A percentile compares a stretch with the other conserved stretches of the same genome.
These are phyloP conservation scores for Chiroxiphia lanceolata DNA, from an alignment of 2,797 vertebrate species.

Conservation along the genomic window DNA sequence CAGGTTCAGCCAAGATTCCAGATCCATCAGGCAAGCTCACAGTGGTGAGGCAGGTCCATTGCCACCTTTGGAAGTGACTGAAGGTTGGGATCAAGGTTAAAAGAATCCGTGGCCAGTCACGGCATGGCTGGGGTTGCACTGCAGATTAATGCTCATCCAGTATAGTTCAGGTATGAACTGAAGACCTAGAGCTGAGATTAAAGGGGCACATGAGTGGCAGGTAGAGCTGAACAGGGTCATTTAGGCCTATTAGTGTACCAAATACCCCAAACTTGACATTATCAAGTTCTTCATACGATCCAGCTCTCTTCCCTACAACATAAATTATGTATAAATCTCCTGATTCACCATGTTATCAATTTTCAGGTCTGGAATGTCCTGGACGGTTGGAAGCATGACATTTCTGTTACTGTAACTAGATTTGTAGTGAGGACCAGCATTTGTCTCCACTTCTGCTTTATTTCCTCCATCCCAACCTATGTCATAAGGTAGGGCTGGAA, in stretches of 20 bases:
- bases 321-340: neutral
- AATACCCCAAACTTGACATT: neutral
- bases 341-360: neutral
- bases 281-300: neutral
- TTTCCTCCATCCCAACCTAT: neutral
- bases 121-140: neutral
- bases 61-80: neutral
- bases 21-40: neutral
- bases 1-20: neutral
- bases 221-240: neutral
- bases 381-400: neutral
- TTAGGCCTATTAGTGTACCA: neutral
- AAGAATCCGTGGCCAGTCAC: neutral
- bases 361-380: neutral
- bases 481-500: neutral
- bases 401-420: neutral
- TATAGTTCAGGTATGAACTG: neutral
- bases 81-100: neutral
- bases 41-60: neutral
- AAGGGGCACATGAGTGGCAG: neutral
- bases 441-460: neutral
- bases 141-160: neutral
- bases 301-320: neutral
- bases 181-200: neutral
- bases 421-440: neutral